Base-by-base conservation (phyloP, 1,140 invertebrate genomes). In the Formica exsecta region DNA sequence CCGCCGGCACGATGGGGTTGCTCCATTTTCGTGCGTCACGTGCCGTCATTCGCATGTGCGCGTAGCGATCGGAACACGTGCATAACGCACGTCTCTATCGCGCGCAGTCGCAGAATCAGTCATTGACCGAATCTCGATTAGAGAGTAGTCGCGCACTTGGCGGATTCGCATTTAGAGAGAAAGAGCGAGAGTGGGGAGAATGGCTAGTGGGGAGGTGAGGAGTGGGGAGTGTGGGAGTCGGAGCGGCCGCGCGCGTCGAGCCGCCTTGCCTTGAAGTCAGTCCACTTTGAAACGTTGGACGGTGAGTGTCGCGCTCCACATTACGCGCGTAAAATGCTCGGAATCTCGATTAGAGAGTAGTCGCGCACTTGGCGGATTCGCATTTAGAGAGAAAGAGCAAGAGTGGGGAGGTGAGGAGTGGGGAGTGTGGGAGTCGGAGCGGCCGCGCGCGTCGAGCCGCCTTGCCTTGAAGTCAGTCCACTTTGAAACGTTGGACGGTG, bases 21-120 rank as follows among this genome's bases (percentile, higher is more conserved):
- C n/a, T 68, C 65, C 36, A 66, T 66, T 66, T 66, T 22, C 36
- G 13, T 68, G 38, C n/a, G 48, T 68, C 41, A 68, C 65, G 36
- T 68, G 36, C 11, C 36, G 22, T 44, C 41, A 77, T 38, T 32
- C 83, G 51, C 44, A 36, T 8, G 44, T 57, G 48, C 48, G 48
- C 48, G 4, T 9, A 57, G 19, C 19, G 25, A 62, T 48, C 6
- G 80, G 2, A 51, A 1, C 86, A 87, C 86, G 83, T 86, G 86
- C 74, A 65, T 73, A n/a, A 62, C 57, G 3, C 61, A 29, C 25
- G 25, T 62, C 11, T 22, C 5, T 29, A 29, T 29, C 11, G 19
- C 57, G 48, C 32, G 48, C 48, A 51, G 13, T 51, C 51, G 87
- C 77, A 79, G 79, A 89, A 83, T 61, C 85, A 87, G 86, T 89